phyloP scores from a whole-genome alignment of 2,797 vertebrate genomes.

The Sebastes matsubarae region DNA sequence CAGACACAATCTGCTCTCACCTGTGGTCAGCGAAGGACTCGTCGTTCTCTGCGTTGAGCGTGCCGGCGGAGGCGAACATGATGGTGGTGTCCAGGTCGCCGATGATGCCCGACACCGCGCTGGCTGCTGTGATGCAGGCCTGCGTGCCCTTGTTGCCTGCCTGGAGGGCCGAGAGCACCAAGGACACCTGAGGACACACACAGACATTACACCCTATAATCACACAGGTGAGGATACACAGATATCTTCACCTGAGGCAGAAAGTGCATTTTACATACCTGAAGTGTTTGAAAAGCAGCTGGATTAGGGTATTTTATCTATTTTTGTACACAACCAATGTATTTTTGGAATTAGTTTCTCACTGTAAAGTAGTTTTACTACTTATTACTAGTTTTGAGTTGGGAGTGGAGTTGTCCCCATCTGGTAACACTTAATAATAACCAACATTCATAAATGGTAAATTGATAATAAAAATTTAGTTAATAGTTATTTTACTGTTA shows the following conservation, averaged over 20 bases:
- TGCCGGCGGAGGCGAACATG: constrained; percentile 97
- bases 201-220: constrained; percentile 8
- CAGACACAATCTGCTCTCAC: constrained; percentile 71
- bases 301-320: neutral
- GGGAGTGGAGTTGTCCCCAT: neutral
- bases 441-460: no score
- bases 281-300: neutral
- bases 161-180: constrained; percentile 95
- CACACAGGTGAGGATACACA: constrained; percentile 20
- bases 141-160: constrained; percentile 98
- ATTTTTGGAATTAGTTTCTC: neutral
- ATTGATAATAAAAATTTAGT: no score
- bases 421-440: no score
- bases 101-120: constrained; percentile 95
- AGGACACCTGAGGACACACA: constrained; percentile 68
- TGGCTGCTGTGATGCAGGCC: constrained; percentile 97
- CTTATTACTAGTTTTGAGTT: neutral
- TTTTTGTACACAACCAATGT: neutral
- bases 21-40: constrained; percentile 98
- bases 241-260: neutral
- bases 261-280: neutral
- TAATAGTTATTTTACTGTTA: no score
- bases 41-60: constrained; percentile 93
- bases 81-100: constrained; percentile 98
- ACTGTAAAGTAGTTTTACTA: neutral